These are phyloP conservation scores for Notolepis coatsorum DNA, from an alignment of 2,797 vertebrate genomes.

Conservation along the genomic window DNA sequence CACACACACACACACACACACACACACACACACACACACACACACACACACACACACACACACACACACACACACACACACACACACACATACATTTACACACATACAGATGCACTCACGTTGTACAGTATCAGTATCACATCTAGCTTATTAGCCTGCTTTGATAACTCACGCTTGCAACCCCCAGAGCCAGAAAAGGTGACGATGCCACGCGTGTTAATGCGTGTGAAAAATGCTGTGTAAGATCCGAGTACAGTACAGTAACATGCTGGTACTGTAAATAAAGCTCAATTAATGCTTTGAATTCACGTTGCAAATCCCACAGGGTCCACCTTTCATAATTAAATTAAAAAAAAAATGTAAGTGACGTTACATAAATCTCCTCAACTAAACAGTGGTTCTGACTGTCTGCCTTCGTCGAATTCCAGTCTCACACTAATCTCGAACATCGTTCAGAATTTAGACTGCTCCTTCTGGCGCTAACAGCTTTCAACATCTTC, in stretches of 20 bases:
- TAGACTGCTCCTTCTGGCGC: slow-evolving; percentile 67
- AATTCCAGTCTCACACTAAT: slow-evolving; percentile 40
- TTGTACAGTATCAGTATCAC: slow-evolving; percentile 65
- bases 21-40: too few relatives aligned
- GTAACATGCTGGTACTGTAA: not conserved
- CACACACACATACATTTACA: slow-evolving; percentile 41
- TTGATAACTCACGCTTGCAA: slow-evolving; percentile 69
- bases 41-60: too few relatives aligned
- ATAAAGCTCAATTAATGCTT: not conserved
- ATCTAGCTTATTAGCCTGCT: slow-evolving; percentile 68
- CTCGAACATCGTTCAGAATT: slow-evolving; percentile 74
- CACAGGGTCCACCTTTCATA: not conserved
- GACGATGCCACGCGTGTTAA: slow-evolving; percentile 52
- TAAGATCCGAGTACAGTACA: not conserved
- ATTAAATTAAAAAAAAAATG: too few relatives aligned
- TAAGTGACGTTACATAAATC: too few relatives aligned
- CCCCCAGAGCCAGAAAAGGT: slow-evolving; percentile 63
- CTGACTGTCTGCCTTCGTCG: not conserved
- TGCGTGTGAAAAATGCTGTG: slow-evolving; percentile 37
- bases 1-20: slow-evolving; percentile 11
- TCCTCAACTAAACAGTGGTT: not conserved
- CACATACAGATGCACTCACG: not conserved
- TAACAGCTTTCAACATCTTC: slow-evolving; percentile 73
- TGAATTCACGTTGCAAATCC: not conserved
- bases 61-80: slow-evolving; percentile 20